Percentiles rank a stretch among this genome's conserved stretches.
phyloP scores from a whole-genome alignment of 1,140 invertebrate genomes.

The Dinoponera quadriceps region DNA sequence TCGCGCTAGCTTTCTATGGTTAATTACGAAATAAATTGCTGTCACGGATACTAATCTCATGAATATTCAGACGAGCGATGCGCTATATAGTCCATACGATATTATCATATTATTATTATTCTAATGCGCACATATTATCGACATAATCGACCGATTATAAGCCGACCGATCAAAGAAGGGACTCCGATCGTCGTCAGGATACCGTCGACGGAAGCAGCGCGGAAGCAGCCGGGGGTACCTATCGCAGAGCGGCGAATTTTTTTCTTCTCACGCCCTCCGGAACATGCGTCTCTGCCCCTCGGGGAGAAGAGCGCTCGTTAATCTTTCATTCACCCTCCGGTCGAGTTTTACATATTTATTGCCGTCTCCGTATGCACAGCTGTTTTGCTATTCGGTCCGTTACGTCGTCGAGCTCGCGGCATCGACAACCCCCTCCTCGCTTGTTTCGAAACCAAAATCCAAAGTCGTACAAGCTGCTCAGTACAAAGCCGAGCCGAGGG shows the following conservation, averaged over 20 bases:
- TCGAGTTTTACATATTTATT: conserved; percentile 56
- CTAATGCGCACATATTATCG: conserved; percentile 1
- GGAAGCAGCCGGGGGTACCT: neutral
- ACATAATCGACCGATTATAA: conserved; percentile 24
- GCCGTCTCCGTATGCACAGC: neutral
- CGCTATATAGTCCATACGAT: neutral
- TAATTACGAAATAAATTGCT: conserved; percentile 53
- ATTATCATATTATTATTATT: conserved; percentile 44
- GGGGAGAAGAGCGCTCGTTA: conserved; percentile 22
- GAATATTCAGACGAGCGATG: conserved; percentile 28
- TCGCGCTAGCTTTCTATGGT: conserved; percentile 10
- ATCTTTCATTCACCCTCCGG: conserved; percentile 35
- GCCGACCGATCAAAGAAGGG: neutral
- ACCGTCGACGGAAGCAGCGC: neutral
- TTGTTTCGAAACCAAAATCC: conserved; percentile 28
- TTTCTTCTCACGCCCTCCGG: too few relatives aligned
- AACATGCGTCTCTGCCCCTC: too few relatives aligned
- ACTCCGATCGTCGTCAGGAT: neutral
- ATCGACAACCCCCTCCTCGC: conserved; percentile 23
- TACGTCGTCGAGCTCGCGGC: conserved; percentile 20
- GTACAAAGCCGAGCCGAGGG: conserved; percentile 40
- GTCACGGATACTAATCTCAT: conserved; percentile 19
- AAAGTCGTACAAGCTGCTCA: conserved; percentile 50
- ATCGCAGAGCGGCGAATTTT: neutral
- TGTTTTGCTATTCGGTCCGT: conserved; percentile 47